These are phyloP conservation scores for Aspidoscelis tigris DNA, from an alignment of 2,113 vertebrate genomes.

Conservation along the genomic window DNA sequence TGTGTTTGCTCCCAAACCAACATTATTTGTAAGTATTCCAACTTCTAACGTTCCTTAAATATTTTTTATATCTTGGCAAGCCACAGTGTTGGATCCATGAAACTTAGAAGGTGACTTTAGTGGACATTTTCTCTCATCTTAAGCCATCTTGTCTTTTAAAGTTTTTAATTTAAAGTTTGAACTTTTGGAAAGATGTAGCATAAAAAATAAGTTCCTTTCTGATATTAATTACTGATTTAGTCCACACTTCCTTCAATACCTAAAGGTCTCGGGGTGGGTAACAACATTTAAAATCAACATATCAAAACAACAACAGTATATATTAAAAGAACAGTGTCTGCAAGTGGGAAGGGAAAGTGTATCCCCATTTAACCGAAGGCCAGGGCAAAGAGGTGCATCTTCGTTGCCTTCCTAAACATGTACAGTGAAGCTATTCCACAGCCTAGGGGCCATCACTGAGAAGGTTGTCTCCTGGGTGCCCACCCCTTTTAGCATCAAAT, in stretches of 20 bases:
- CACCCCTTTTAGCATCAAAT: not conserved
- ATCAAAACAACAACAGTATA: no score
- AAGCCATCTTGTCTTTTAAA: not conserved
- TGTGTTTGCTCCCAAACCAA: slow-evolving; percentile 85
- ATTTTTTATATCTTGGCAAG: not conserved
- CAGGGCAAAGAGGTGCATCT: no score
- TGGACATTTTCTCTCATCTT: not conserved
- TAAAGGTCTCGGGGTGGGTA: no score
- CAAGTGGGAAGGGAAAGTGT: no score
- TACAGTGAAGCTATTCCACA: no score
- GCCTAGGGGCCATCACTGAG: no score
- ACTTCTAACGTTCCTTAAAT: not conserved
- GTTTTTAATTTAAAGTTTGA: not conserved
- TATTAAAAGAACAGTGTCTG: no score
- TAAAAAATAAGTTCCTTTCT: not conserved
- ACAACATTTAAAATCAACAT: no score
- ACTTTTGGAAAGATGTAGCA: not conserved
- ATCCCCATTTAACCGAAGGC: no score
- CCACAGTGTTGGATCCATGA: not conserved
- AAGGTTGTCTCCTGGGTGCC: no score
- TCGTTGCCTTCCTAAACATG: no score
- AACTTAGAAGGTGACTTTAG: not conserved
- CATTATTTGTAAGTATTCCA: slow-evolving; percentile 89
- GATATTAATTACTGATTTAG: not conserved
- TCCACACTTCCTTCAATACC: not conserved